Evolutionary conservation across 2,888 invertebrate genomes (phyloP), one percentile per base, ranked within the genome.

Genomic region (Pachymerium ferrugineum): DNA sequence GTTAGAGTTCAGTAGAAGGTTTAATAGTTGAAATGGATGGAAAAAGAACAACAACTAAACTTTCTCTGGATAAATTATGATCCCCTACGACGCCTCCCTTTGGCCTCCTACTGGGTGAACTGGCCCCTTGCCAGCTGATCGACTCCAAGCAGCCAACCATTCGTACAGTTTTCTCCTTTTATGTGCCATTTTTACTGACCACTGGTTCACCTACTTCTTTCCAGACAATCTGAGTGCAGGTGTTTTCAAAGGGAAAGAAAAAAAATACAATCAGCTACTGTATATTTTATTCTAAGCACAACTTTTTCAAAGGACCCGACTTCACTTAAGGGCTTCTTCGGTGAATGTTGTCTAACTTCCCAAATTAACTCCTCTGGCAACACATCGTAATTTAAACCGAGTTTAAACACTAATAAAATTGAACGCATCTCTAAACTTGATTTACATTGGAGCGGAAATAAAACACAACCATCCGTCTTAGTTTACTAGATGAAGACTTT

Each of bases 31-130:
- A 47, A 47, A 47, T 16, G 22, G 47, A 16, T 16, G 2, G 19
- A 47, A 47, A 47, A 47, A 47, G 47, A 47, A 47, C 47, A 47
- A 47, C 47, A 47, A 47, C 47, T 47, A 47, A 4, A n/a, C 19
- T 47, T 47, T 47, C 47, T 22, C 47, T 42, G 47, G 47, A 47
- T 47, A 47, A 47, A 47, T 47, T 47, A 47, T 47, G 47, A 47
- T n/a, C 47, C 47, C 47, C 47, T 47, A 47, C 19, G n/a, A 19
- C 16, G 47, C 19, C 22, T 47, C 47, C 2, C 22, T 47, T 47
- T 47, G 47, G 47, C 47, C 47, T 47, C 47, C 47, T 47, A n/a
- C 47, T 47, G 47, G 22, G 47, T 47, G 47, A 47, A 8, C 22
- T 47, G 47, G 47, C 47, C 19, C 6, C 3, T 19, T 16, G 47